These are phyloP conservation scores for Shargacucullia verbasci DNA, from an alignment of 2,888 invertebrate genomes.

Conservation along the genomic window DNA sequence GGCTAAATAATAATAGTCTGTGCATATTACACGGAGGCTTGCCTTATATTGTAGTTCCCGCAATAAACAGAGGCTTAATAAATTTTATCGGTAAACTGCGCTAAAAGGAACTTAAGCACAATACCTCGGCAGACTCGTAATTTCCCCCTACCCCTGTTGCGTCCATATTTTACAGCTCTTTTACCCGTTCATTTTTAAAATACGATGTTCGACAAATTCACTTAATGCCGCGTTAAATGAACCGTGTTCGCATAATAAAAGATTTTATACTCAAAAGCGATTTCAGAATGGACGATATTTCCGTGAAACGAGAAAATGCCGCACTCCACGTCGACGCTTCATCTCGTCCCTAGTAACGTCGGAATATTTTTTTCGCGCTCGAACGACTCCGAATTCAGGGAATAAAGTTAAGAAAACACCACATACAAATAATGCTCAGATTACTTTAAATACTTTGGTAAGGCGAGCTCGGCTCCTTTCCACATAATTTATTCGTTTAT, in stretches of 20 bases:
- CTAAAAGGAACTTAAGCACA: slow-evolving; percentile 69
- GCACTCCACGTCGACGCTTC: slow-evolving; percentile 69
- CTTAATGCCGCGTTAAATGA: slow-evolving; percentile 88
- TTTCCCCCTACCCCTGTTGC: slow-evolving; percentile 59
- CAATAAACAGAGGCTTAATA: slow-evolving; percentile 53
- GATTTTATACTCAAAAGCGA: slow-evolving; percentile 86
- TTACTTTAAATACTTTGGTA: slow-evolving; percentile 63
- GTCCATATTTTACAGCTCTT: slow-evolving; percentile 77
- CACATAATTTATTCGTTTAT: slow-evolving; percentile 56
- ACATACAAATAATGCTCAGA: slow-evolving; percentile 71
- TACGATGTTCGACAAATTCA: slow-evolving; percentile 88
- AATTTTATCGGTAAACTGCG: slow-evolving; percentile 61
- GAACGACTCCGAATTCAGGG: slow-evolving; percentile 63
- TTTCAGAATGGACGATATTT: slow-evolving; percentile 84
- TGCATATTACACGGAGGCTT: slow-evolving; percentile 2
- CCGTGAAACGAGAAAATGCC: slow-evolving; percentile 74
- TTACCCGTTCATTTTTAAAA: slow-evolving; percentile 85
- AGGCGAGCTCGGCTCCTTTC: slow-evolving; percentile 61
- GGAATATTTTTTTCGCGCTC: slow-evolving; percentile 75
- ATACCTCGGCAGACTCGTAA: slow-evolving; percentile 66
- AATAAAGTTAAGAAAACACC: slow-evolving; percentile 70
- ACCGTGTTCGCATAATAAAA: slow-evolving; percentile 87
- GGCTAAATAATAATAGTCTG: no score
- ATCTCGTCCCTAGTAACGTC: slow-evolving; percentile 65
- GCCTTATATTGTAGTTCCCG: slow-evolving; percentile 37